These are phyloP conservation scores for Xylocampa areola DNA, from an alignment of 2,888 invertebrate genomes.

Conservation along the genomic window DNA sequence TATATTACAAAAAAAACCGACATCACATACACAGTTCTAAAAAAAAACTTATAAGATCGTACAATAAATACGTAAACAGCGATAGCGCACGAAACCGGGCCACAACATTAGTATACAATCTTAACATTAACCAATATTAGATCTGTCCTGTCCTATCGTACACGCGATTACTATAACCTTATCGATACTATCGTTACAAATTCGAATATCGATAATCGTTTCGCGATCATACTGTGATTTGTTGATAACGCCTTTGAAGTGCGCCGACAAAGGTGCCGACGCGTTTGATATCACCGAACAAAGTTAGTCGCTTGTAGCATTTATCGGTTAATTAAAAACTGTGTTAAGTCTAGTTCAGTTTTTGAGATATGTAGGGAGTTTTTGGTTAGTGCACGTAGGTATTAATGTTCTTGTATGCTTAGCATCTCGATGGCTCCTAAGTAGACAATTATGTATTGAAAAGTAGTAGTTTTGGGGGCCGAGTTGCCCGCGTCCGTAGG, in stretches of 20 bases:
- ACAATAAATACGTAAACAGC: conserved; percentile 32
- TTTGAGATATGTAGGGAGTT: conserved; percentile 33
- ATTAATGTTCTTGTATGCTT: too few relatives aligned
- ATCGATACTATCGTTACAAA: conserved; percentile 59
- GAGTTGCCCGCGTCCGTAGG: too few relatives aligned
- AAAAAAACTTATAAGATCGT: conserved; percentile 20
- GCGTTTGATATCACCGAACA: conserved; percentile 68
- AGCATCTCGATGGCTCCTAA: too few relatives aligned
- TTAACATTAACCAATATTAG: conserved; percentile 57
- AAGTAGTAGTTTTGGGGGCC: too few relatives aligned
- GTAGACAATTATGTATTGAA: too few relatives aligned
- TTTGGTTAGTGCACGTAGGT: conserved; percentile 1
- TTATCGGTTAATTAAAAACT: conserved; percentile 61
- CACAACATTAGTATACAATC: conserved; percentile 49
- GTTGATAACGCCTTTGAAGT: conserved; percentile 65
- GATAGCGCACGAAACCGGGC: conserved; percentile 50
- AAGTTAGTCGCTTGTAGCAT: conserved; percentile 54
- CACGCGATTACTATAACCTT: conserved; percentile 56
- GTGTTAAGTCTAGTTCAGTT: conserved; percentile 48
- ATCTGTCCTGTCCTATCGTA: conserved; percentile 52
- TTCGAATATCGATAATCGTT: conserved; percentile 60
- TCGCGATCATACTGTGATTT: conserved; percentile 64
- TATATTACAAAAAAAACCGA: conserved; percentile 2
- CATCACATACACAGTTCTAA: background rate
- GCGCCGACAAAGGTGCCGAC: conserved; percentile 67